phyloP scores from a whole-genome alignment of 1,140 invertebrate species.

The Drosophila albomicans region DNA sequence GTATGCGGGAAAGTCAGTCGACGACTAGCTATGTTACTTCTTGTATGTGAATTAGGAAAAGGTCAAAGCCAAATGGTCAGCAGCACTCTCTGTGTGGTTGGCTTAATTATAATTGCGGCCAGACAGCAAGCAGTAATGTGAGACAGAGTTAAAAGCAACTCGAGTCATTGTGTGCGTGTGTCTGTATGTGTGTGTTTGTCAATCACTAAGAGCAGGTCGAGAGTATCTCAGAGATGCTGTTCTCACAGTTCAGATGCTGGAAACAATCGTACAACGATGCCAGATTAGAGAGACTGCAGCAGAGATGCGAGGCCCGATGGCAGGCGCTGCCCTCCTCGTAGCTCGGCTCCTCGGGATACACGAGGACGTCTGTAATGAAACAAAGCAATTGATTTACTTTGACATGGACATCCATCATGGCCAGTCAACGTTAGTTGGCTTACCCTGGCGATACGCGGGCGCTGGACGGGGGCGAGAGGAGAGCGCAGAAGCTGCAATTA shows the following conservation, averaged over 20 bases:
- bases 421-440: background rate
- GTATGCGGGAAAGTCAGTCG: slow-evolving; percentile 19
- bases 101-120: slow-evolving; percentile 41
- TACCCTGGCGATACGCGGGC: slow-evolving; percentile 28
- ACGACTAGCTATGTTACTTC: slow-evolving; percentile 36
- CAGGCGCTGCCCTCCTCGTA: slow-evolving; percentile 43
- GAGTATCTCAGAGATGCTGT: slow-evolving; percentile 53
- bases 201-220: slow-evolving; percentile 57
- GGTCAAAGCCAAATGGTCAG: slow-evolving; percentile 1
- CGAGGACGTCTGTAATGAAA: slow-evolving; percentile 43
- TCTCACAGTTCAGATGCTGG: slow-evolving; percentile 42
- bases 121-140: background rate
- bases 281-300: slow-evolving; percentile 45
- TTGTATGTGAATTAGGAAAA: slow-evolving; percentile 8
- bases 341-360: slow-evolving; percentile 48
- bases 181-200: background rate
- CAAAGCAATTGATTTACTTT: slow-evolving; percentile 2
- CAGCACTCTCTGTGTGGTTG: slow-evolving; percentile 3
- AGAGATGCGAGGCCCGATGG: slow-evolving; percentile 48
- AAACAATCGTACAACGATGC: slow-evolving; percentile 61
- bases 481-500: slow-evolving; percentile 62
- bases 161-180: background rate
- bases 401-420: background rate
- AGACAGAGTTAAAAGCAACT: slow-evolving; percentile 17
- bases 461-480: background rate